Evolutionary conservation across 2,113 vertebrate species (phyloP).

Genomic region (Amazona guildingii): DNA sequence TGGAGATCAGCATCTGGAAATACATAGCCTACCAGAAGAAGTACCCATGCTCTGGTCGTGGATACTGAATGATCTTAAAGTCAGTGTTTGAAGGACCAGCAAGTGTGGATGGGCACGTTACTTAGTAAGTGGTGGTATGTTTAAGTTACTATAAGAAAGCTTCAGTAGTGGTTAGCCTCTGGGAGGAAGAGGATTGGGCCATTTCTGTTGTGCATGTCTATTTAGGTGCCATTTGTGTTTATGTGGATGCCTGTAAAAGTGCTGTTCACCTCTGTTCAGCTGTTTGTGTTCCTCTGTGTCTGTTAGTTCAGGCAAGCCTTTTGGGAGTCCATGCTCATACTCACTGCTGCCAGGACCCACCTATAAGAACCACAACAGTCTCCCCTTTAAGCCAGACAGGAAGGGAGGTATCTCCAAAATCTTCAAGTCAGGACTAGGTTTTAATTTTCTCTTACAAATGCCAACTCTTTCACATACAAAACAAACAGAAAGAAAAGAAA

Average conservation of each 20-base stretch:
- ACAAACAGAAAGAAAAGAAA: background rate
- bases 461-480: background rate
- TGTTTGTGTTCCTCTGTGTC: background rate
- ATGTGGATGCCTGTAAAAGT: background rate
- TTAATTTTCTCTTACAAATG: background rate
- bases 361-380: background rate
- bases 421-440: background rate
- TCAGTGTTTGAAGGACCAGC: background rate
- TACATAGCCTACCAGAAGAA: background rate
- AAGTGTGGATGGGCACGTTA: background rate
- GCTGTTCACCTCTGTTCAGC: background rate
- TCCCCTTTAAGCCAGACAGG: background rate
- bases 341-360: background rate
- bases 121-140: background rate
- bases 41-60: background rate
- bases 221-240: background rate
- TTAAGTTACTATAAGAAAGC: fast-evolving
- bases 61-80: background rate
- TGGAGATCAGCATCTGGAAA: background rate
- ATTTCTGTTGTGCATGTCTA: background rate
- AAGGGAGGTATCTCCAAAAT: background rate
- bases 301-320: too few relatives aligned
- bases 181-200: background rate
- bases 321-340: background rate
- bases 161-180: background rate